These are phyloP conservation scores for Cotesia chilonis DNA, from an alignment of 1,140 invertebrate genomes.

Conservation along the genomic window DNA sequence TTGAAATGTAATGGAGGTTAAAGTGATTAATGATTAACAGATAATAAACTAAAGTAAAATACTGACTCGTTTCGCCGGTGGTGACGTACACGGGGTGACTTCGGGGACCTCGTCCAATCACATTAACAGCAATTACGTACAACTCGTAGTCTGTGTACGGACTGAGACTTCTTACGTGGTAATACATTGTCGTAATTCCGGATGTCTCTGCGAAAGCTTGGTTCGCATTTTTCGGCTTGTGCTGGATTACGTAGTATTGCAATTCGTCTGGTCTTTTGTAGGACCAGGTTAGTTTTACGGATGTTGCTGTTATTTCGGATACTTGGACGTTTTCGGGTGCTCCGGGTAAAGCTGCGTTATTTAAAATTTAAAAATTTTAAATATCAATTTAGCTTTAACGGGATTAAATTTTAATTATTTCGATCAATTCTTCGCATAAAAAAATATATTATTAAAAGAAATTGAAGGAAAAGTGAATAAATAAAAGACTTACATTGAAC, in stretches of 20 bases:
- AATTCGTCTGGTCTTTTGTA: constrained; percentile 86
- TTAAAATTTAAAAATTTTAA: too few relatives aligned
- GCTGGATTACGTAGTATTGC: constrained; percentile 94
- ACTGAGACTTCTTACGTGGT: constrained; percentile 86
- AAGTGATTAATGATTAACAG: not conserved
- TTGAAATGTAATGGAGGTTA: too few relatives aligned
- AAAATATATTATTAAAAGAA: too few relatives aligned
- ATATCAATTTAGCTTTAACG: too few relatives aligned
- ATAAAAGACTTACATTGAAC: constrained; percentile 87
- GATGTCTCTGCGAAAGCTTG: constrained; percentile 87
- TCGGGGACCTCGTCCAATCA: constrained; percentile 87
- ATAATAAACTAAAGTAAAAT: constrained; percentile 33
- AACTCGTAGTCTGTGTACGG: constrained; percentile 98
- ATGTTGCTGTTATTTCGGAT: constrained; percentile 92
- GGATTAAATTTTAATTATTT: too few relatives aligned
- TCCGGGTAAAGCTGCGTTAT: constrained; percentile 80
- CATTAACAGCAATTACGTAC: constrained; percentile 93
- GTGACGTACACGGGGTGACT: constrained; percentile 88
- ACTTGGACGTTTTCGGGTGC: constrained; percentile 87
- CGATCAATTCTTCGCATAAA: too few relatives aligned
- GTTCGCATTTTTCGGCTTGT: constrained; percentile 88
- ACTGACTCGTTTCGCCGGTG: constrained; percentile 95
- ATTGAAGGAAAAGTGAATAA: constrained; percentile 25
- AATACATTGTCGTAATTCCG: constrained; percentile 91
- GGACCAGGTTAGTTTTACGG: constrained; percentile 89